phyloP scores from a whole-genome alignment of 1,140 invertebrate species.

The Drosophila kikkawai region DNA sequence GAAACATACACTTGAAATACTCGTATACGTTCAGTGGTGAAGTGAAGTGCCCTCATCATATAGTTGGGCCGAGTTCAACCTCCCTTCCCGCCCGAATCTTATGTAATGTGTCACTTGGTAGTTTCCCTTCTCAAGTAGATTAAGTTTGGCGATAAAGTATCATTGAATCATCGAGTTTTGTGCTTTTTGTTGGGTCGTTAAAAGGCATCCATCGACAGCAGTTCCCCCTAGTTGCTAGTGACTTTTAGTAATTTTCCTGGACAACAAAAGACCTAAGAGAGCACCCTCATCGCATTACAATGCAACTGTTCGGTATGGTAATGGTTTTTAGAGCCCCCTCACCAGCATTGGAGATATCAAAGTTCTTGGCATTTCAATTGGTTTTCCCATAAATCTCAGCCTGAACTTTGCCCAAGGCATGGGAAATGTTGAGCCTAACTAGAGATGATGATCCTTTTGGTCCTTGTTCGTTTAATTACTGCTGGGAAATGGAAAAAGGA shows the following conservation, averaged over 20 bases:
- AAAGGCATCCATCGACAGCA: conserved; percentile 54
- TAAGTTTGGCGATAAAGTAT: conserved; percentile 77
- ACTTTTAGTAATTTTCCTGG: conserved; percentile 66
- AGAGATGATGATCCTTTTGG: conserved; percentile 30
- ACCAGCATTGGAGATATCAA: conserved; percentile 54
- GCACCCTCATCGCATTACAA: conserved; percentile 54
- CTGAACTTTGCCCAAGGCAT: conserved; percentile 45
- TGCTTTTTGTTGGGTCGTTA: conserved; percentile 70
- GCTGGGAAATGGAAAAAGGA: conserved; percentile 16
- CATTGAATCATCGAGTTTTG: conserved; percentile 60
- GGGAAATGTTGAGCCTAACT: conserved; percentile 47
- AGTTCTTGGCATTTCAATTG: conserved; percentile 62
- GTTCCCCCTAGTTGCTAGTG: conserved; percentile 31
- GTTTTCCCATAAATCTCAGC: conserved; percentile 62
- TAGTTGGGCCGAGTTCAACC: neutral
- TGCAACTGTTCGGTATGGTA: conserved; percentile 47
- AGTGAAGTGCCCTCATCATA: conserved; percentile 32
- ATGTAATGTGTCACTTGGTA: conserved; percentile 35
- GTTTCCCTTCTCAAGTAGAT: conserved; percentile 50
- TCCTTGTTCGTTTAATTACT: conserved; percentile 29
- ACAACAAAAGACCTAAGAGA: conserved; percentile 41
- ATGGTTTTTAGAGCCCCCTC: conserved; percentile 28
- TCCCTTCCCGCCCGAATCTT: neutral
- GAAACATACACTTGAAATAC: conserved; percentile 33
- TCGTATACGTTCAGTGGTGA: neutral